These are phyloP conservation scores for Campylomormyrus numenius DNA, from an alignment of 2,113 vertebrate genomes.

Conservation along the genomic window DNA sequence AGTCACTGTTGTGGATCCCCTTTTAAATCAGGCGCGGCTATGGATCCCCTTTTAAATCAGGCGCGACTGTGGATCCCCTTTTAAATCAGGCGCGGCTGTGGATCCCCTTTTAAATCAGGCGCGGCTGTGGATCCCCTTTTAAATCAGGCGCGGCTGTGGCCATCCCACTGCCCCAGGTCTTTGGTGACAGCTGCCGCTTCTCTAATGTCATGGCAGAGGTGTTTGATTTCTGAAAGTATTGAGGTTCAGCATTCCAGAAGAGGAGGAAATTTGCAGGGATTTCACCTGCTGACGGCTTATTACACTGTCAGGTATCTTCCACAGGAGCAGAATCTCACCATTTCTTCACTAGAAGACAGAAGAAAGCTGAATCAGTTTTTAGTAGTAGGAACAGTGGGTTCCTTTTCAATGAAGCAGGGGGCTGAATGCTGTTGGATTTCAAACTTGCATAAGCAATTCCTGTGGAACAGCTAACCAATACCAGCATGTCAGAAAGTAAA, in stretches of 20 bases:
- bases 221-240: neutral
- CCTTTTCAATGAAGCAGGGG: neutral
- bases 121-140: neutral
- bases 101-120: slow-evolving; percentile 12
- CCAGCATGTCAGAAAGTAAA: neutral
- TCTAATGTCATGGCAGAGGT: neutral
- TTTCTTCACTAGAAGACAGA: neutral
- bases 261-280: neutral
- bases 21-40: too few relatives aligned
- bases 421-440: neutral
- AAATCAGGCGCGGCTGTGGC: too few relatives aligned
- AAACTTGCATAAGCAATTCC: neutral
- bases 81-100: too few relatives aligned
- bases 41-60: neutral
- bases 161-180: slow-evolving; percentile 1
- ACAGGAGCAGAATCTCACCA: neutral
- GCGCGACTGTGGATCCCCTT: too few relatives aligned
- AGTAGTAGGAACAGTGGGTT: neutral
- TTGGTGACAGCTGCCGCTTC: neutral
- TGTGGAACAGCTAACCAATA: neutral
- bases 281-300: neutral
- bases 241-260: neutral
- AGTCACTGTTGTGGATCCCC: neutral
- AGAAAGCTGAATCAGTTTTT: neutral
- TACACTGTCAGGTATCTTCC: neutral